Evolutionary conservation across 92 coral and sea anemone species (phyloP), one percentile per base, ranked within the genome.

Genomic region (Parazoanthus darwini): DNA sequence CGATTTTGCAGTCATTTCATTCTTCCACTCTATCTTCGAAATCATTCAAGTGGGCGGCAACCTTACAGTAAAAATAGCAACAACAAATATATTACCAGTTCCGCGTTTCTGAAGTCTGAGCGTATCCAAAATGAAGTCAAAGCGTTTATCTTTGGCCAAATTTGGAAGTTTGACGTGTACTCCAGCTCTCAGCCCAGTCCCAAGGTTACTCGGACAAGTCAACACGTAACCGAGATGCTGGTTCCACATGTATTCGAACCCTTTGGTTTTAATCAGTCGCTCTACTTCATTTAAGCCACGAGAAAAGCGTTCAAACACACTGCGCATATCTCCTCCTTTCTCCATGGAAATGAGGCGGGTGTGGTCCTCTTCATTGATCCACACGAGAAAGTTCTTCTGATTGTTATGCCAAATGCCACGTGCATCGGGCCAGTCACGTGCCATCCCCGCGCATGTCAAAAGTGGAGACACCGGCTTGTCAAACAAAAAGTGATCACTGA

Each of bases 401-500:
- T 92, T 91, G 88, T 97, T 97, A 90, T 97, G 99, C 94, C 92
- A 97, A 82, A 97, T 95, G 88, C 99, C 99, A 65, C 99, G 96
- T 63, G 99, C 99, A 79, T 97, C 99, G 46, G 99, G 99, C 99
- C 99, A 96, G 86, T 96, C 99, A 85, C 99, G 99, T 74, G 99
- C 99, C 99, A 97, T 97, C 26, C 99, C 99, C 65, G 99, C 99
- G 91, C 99, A 97, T 63, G 99, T 97, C 92, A 97, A 92, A 26
- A 97, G 95, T n/a, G 99, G 99, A 56, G 99, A 97, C 33, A 97
- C 99, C 58, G 99, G 99, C 86, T 96, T 96, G 95, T 96, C 99
- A 88, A 96, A 96, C 91, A 96, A 89, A 85, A 96, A 96, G 92
- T 97, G 99, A 88, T 97, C 99, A 38, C 90, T 90, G 88, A 97